phyloP scores from a whole-genome alignment of 2,797 vertebrate species.

The Labroides dimidiatus region DNA sequence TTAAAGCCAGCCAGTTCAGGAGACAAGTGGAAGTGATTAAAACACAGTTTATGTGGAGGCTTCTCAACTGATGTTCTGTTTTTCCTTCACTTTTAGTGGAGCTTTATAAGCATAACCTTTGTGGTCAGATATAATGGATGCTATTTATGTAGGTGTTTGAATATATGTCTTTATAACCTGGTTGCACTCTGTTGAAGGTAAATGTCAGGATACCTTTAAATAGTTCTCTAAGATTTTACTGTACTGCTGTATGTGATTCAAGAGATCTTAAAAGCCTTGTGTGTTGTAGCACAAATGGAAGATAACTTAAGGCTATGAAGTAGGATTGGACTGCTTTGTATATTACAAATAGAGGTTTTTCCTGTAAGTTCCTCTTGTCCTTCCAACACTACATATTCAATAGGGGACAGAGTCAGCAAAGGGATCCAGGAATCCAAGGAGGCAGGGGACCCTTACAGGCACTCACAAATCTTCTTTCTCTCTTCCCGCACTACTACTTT shows the following conservation, averaged over 20 bases:
- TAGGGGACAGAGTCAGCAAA: constrained; percentile 62
- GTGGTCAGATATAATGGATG: constrained; percentile 33
- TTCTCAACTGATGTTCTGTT: background rate
- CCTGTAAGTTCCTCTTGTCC: constrained; percentile 52
- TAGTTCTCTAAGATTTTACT: constrained; percentile 34
- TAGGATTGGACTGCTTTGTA: constrained; percentile 60
- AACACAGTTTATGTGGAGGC: background rate
- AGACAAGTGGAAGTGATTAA: constrained; percentile 24
- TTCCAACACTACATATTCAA: constrained; percentile 67
- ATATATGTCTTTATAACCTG: constrained; percentile 39
- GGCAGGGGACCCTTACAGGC: constrained; percentile 54
- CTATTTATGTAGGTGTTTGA: constrained; percentile 60
- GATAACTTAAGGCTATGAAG: constrained; percentile 62
- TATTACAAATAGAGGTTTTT: constrained; percentile 54
- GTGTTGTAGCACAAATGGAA: constrained; percentile 64
- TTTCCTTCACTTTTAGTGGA: background rate
- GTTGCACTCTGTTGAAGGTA: constrained; percentile 27
- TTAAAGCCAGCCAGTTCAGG: constrained; percentile 1
- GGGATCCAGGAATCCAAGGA: constrained; percentile 60
- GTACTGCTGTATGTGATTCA: constrained; percentile 19
- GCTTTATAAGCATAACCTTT: constrained; percentile 32
- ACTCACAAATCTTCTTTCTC: constrained; percentile 25
- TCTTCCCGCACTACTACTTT: constrained; percentile 18
- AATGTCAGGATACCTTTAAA: constrained; percentile 42
- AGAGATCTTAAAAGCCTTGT: constrained; percentile 33